Evolutionary conservation across 2,888 invertebrate genomes (phyloP).

Genomic region (Gastracanthus pulcherrimus): DNA sequence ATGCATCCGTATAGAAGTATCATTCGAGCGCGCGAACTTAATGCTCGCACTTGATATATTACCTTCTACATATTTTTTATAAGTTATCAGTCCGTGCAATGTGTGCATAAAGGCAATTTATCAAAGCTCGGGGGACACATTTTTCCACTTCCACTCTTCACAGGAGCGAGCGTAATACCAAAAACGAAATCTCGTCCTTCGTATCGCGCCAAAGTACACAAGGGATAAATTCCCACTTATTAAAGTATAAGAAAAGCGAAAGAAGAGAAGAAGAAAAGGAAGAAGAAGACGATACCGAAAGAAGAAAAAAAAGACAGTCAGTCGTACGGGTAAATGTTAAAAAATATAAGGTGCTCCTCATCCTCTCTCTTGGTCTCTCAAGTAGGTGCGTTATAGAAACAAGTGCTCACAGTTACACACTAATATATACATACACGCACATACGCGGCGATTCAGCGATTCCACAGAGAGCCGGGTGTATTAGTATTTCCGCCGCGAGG

Average conservation of each 20-base stretch:
- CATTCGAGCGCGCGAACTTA: not conserved
- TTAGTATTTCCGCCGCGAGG: conserved; percentile 56
- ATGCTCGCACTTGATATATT: not conserved
- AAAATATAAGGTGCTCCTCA: too few relatives aligned
- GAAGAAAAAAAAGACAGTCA: not conserved
- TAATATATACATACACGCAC: too few relatives aligned
- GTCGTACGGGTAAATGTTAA: too few relatives aligned
- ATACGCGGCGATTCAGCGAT: conserved; percentile 30
- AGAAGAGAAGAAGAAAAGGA: too few relatives aligned
- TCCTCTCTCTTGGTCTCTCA: too few relatives aligned
- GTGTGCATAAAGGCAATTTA: not conserved
- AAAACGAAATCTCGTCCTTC: not conserved
- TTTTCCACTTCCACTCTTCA: not conserved
- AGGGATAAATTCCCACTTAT: not conserved
- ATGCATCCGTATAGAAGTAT: not conserved
- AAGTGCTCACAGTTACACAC: conserved; percentile 2
- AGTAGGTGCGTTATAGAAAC: conserved; percentile 36
- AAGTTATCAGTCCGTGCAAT: conserved; percentile 17
- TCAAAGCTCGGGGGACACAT: not conserved
- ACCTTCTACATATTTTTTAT: conserved; percentile 13
- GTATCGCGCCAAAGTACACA: not conserved
- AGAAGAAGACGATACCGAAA: too few relatives aligned
- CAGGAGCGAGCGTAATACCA: not conserved
- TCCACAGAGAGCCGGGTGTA: not conserved
- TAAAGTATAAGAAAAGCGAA: too few relatives aligned